phyloP scores from a whole-genome alignment of 2,888 invertebrate species.

The Cyclophora punctaria region DNA sequence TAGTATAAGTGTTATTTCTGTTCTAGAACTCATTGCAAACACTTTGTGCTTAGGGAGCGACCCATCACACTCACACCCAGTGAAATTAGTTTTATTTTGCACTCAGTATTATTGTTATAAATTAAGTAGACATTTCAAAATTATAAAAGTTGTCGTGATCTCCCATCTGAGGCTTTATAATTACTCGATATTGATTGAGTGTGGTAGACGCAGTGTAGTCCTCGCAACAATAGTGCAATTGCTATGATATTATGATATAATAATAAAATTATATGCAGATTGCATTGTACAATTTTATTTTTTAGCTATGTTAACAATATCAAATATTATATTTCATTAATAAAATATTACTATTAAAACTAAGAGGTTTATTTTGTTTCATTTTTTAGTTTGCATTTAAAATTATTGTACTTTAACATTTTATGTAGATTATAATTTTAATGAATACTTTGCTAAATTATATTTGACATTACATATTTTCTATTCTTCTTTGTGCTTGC shows the following conservation, averaged over 20 bases:
- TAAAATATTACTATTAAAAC: conserved; percentile 69
- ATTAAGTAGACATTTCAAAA: conserved; percentile 57
- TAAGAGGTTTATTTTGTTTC: conserved; percentile 63
- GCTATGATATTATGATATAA: conserved; percentile 49
- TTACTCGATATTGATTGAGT: conserved; percentile 50
- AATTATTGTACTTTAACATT: conserved; percentile 36
- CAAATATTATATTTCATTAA: conserved; percentile 67
- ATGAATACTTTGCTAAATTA: conserved; percentile 23
- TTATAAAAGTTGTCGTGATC: conserved; percentile 55
- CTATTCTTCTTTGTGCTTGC: conserved; percentile 26
- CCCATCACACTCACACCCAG: conserved; percentile 40
- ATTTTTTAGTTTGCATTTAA: conserved; percentile 58
- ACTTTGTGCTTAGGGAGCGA: conserved; percentile 34
- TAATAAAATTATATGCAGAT: conserved; percentile 67
- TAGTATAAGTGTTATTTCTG: conserved; percentile 47
- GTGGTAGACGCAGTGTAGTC: conserved; percentile 68
- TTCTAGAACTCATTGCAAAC: conserved; percentile 47
- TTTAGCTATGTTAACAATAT: conserved; percentile 66
- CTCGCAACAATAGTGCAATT: conserved; percentile 74
- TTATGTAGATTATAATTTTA: conserved; percentile 21
- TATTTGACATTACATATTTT: conserved; percentile 31
- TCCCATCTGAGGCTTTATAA: conserved; percentile 54
- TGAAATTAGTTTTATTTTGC: conserved; percentile 64
- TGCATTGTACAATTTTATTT: conserved; percentile 74
- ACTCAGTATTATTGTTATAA: conserved; percentile 64